These are phyloP conservation scores for Calypte anna DNA, from an alignment of 2,113 vertebrate genomes.

Conservation along the genomic window DNA sequence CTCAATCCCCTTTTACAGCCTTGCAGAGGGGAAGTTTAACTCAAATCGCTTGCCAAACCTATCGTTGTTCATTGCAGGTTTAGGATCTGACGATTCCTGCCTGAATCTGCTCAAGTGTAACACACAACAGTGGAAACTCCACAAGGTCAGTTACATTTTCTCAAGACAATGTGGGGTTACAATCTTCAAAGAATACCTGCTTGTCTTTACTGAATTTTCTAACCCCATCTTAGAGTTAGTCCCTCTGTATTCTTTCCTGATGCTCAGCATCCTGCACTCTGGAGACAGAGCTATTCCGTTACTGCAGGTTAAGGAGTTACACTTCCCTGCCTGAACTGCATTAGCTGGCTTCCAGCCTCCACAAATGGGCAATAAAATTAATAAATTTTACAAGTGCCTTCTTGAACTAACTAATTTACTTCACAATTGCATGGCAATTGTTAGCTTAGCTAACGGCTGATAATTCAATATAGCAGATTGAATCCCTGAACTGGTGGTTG, in stretches of 20 bases:
- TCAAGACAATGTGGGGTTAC: not conserved
- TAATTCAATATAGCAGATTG: not conserved
- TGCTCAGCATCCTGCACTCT: not conserved
- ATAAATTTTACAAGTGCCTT: constrained; percentile 20
- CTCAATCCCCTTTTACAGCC: not conserved
- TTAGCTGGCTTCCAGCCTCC: not conserved
- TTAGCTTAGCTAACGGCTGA: not conserved
- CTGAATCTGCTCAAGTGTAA: not conserved
- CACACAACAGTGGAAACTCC: not conserved
- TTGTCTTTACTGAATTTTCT: not conserved
- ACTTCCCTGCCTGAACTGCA: not conserved
- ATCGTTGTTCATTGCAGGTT: not conserved
- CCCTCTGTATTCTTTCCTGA: not conserved
- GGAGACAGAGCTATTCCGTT: not conserved
- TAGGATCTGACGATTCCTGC: not conserved
- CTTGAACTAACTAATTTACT: constrained; percentile 34
- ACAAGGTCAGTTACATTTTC: not conserved
- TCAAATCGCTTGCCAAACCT: not conserved
- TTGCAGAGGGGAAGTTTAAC: not conserved
- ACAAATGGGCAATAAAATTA: constrained; percentile 34
- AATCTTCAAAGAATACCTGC: not conserved
- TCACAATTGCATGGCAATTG: not conserved
- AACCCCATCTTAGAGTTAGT: not conserved
- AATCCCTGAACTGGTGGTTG: not conserved
- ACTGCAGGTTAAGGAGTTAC: not conserved